Evolutionary conservation across 2,797 vertebrate species (phyloP).

Genomic region (Aselliscus stoliczkanus): DNA sequence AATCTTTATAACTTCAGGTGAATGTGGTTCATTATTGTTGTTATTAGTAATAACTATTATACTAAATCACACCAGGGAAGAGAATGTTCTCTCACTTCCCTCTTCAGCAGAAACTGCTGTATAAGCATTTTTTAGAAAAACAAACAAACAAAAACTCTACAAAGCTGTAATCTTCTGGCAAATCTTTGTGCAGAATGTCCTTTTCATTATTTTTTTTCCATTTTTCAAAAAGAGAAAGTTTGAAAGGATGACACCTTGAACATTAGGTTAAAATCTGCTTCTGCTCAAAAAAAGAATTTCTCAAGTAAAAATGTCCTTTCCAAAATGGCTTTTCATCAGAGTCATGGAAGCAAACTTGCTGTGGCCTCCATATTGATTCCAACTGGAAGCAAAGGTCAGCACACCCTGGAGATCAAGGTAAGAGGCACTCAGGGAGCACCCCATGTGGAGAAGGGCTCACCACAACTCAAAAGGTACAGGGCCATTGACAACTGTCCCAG

Average conservation of each 20-base stretch:
- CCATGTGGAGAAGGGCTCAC: not conserved
- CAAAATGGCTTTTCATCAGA: not conserved
- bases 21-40: slow-evolving; percentile 46
- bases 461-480: not conserved
- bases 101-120: slow-evolving; percentile 39
- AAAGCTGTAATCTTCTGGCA: not conserved
- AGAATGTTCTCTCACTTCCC: slow-evolving; percentile 53
- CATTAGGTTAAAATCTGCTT: not conserved
- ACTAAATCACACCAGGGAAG: slow-evolving; percentile 50
- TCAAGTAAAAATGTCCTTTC: not conserved
- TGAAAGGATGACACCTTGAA: not conserved
- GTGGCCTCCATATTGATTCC: not conserved
- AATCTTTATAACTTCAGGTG: slow-evolving; percentile 48
- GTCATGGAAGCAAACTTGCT: not conserved
- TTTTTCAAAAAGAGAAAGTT: not conserved
- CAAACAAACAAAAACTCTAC: not conserved
- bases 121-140: slow-evolving; percentile 20
- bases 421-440: not conserved
- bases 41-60: slow-evolving; percentile 59
- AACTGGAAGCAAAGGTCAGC: not conserved
- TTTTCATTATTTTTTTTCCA: not conserved
- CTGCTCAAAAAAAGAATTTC: not conserved
- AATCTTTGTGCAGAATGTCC: not conserved
- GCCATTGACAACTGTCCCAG: not conserved
- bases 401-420: not conserved